A percentile compares a stretch with the other conserved stretches of the same genome.
phyloP scores from a whole-genome alignment of 35 echinoderm and acorn worm species.

The Ophiothrix spiculata region DNA sequence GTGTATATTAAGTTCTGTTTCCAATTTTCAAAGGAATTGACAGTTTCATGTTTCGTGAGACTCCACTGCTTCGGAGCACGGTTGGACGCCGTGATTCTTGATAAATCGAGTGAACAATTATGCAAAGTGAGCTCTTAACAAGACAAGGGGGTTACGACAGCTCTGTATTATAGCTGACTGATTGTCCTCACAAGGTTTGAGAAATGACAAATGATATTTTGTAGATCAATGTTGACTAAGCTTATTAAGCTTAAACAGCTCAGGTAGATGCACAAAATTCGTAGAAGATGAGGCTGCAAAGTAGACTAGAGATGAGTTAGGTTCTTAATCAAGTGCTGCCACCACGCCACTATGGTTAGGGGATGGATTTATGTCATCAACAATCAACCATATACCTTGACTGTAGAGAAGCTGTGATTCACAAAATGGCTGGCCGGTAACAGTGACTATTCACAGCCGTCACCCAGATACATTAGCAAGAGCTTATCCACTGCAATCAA shows the following conservation, averaged over 20 bases:
- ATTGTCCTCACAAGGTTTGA: background rate
- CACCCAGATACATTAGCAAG: background rate
- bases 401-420: background rate
- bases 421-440: background rate
- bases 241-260: background rate
- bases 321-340: too few species aligned
- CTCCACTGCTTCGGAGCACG: constrained; percentile 45
- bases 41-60: constrained; percentile 32
- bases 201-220: background rate
- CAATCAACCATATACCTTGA: background rate
- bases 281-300: background rate
- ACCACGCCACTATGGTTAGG: too few species aligned
- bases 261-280: background rate
- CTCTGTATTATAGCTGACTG: background rate
- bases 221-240: background rate
- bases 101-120: background rate
- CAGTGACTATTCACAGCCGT: background rate
- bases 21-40: constrained; percentile 54
- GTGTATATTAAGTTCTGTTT: constrained; percentile 39
- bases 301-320: background rate
- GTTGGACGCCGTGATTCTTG: background rate
- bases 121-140: background rate
- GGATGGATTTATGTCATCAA: too few species aligned
- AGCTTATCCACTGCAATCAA: background rate
- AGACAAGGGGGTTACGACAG: background rate